Evolutionary conservation across 1,140 invertebrate species (phyloP).

Genomic region (Melitaea cinxia): DNA sequence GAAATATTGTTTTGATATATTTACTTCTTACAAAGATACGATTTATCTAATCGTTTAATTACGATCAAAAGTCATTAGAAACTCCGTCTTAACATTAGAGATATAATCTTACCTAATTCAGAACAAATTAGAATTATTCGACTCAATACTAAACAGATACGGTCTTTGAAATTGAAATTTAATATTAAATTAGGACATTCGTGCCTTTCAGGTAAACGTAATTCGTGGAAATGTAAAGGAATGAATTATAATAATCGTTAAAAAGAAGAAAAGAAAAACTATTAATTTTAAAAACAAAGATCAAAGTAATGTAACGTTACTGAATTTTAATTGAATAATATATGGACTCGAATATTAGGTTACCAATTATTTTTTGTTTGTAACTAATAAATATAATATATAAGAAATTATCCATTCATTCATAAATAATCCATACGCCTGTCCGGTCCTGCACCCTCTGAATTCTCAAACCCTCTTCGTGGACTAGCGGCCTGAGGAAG

Average conservation of each 20-base stretch:
- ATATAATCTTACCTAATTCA: background rate
- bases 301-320: slow-evolving; percentile 35
- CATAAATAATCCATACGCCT: too few relatives aligned
- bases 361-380: too few relatives aligned
- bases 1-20: too few relatives aligned
- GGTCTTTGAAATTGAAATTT: slow-evolving; percentile 41
- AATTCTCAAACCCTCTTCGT: too few relatives aligned
- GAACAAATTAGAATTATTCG: slow-evolving; percentile 14
- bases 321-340: slow-evolving; percentile 15
- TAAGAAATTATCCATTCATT: too few relatives aligned
- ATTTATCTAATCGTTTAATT: background rate
- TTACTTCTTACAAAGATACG: background rate
- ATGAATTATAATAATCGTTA: too few relatives aligned
- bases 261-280: too few relatives aligned
- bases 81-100: background rate
- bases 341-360: too few relatives aligned
- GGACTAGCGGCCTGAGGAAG: too few relatives aligned
- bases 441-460: too few relatives aligned
- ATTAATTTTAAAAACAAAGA: slow-evolving; percentile 18
- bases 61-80: background rate
- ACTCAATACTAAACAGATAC: slow-evolving; percentile 9
- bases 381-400: too few relatives aligned
- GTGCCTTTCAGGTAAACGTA: slow-evolving; percentile 36
- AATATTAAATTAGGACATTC: slow-evolving; percentile 36
- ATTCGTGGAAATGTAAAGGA: slow-evolving; percentile 35